Evolutionary conservation across 2,113 vertebrate species (phyloP).

Genomic region (Pelecanoides urinatrix): DNA sequence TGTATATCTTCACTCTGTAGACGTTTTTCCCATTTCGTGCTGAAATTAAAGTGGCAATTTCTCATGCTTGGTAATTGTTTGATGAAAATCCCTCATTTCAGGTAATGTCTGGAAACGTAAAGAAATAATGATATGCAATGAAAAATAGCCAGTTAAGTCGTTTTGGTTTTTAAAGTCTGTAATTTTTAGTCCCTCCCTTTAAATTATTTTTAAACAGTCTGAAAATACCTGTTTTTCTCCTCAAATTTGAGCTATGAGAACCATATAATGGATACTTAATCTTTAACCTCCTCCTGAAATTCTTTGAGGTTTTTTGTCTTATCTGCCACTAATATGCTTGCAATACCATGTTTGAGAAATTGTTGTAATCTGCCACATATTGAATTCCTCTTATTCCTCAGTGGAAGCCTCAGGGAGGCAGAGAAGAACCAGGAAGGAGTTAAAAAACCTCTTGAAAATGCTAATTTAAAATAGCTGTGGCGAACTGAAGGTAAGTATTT

Average conservation of each 20-base stretch:
- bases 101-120: not conserved
- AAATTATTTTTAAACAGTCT: not conserved
- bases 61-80: not conserved
- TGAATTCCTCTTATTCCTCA: not conserved
- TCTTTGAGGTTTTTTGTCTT: not conserved
- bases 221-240: not conserved
- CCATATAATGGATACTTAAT: not conserved
- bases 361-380: not conserved
- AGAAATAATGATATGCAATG: not conserved
- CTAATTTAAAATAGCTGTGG: not conserved
- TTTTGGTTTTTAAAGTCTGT: not conserved
- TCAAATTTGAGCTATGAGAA: not conserved
- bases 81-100: not conserved
- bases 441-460: not conserved
- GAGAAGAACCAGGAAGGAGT: not conserved
- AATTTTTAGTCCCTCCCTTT: not conserved
- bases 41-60: not conserved
- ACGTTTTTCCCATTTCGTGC: not conserved
- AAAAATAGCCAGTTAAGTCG: not conserved
- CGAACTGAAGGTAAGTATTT: not conserved
- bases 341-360: not conserved
- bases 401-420: not conserved
- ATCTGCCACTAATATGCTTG: not conserved
- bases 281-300: not conserved
- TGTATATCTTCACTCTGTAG: not conserved